These are phyloP conservation scores for Scopus umbretta DNA, from an alignment of 2,113 vertebrate genomes.

Conservation along the genomic window DNA sequence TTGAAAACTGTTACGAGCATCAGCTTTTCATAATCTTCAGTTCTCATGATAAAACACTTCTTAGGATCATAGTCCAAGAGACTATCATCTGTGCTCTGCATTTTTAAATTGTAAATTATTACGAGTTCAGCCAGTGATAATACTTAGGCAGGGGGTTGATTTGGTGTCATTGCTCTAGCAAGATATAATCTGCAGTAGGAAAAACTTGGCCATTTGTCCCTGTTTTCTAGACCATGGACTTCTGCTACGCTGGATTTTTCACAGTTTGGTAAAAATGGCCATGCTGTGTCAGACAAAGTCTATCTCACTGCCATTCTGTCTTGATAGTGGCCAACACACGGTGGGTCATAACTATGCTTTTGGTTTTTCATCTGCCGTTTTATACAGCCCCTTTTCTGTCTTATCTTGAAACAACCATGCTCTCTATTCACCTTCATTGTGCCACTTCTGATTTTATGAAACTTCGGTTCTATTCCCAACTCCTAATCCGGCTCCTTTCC, in stretches of 20 bases:
- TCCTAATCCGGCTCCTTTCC: background rate
- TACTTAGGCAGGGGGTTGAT: background rate
- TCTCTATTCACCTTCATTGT: background rate
- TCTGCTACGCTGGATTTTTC: background rate
- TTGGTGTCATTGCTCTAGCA: background rate
- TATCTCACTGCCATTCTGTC: background rate
- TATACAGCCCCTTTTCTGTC: background rate
- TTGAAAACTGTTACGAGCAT: background rate
- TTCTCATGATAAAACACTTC: background rate
- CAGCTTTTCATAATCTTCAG: background rate
- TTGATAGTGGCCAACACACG: background rate
- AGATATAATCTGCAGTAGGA: background rate
- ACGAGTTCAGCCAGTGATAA: background rate
- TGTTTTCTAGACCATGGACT: background rate
- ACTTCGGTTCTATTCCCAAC: background rate
- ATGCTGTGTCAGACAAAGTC: background rate
- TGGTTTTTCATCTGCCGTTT: background rate
- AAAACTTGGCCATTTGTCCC: background rate
- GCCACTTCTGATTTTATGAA: background rate
- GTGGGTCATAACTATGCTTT: background rate
- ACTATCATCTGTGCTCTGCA: background rate
- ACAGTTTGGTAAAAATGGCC: background rate
- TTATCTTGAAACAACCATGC: background rate
- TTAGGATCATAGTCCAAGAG: background rate
- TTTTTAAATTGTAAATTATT: background rate